phyloP scores from a whole-genome alignment of 2,797 vertebrate genomes.

The Eupleurogrammus muticus region DNA sequence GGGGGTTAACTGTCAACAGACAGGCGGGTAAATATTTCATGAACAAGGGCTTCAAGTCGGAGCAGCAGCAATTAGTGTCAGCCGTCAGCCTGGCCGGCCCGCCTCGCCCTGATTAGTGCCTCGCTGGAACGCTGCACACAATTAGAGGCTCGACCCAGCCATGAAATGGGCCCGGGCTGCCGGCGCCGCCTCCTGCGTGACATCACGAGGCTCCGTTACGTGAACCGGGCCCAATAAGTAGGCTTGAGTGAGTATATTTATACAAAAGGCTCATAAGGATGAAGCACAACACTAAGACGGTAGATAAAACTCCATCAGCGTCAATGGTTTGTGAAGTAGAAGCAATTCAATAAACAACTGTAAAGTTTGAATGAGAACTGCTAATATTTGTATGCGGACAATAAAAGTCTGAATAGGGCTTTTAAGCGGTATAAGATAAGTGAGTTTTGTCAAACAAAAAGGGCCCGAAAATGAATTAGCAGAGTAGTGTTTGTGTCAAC shows the following conservation, averaged over 20 bases:
- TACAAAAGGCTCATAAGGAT: conserved; percentile 13
- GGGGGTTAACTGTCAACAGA: conserved; percentile 65
- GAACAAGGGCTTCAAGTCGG: conserved; percentile 57
- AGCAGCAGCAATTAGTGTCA: conserved; percentile 76
- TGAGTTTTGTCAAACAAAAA: conserved; percentile 8
- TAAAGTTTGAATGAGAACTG: conserved; percentile 4
- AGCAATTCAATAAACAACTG: conserved; percentile 7
- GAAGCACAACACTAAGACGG: conserved; percentile 5
- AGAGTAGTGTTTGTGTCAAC: conserved; percentile 16
- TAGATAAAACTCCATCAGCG: conserved; percentile 1
- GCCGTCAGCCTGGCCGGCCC: conserved; percentile 44
- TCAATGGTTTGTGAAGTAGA: conserved; percentile 12
- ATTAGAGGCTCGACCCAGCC: conserved; percentile 61
- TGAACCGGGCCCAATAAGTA: conserved; percentile 7
- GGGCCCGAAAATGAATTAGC: conserved; percentile 22
- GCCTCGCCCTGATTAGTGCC: conserved; percentile 59
- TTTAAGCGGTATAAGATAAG: not conserved
- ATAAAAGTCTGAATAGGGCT: conserved; percentile 1
- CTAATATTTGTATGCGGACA: conserved; percentile 12
- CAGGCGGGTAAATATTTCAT: conserved; percentile 61
- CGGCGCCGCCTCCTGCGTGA: conserved; percentile 24
- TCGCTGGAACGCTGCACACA: conserved; percentile 67
- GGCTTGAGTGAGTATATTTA: conserved; percentile 19
- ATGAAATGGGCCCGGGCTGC: conserved; percentile 46
- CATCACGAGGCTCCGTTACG: conserved; percentile 36